Conservation (phyloP, 2,113 vertebrate genomes). For the Porphyrio hochstetteri region DNA sequence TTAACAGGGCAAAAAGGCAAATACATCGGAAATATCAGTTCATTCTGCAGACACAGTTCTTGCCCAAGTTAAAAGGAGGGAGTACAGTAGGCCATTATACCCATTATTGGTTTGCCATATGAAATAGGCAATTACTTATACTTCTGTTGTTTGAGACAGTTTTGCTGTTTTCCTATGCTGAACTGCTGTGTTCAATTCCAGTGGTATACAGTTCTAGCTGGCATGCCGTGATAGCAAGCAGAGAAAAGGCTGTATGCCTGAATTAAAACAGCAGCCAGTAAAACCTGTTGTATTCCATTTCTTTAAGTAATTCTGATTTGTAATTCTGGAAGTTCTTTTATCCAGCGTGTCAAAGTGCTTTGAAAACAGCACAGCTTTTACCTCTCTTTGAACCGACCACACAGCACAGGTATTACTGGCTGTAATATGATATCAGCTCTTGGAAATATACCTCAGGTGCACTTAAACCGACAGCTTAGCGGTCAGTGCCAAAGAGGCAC, state of each 20-base stretch:
- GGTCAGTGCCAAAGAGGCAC: neutral
- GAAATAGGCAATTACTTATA: neutral
- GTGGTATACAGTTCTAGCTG: neutral
- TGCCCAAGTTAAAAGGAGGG: neutral
- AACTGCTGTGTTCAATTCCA: neutral
- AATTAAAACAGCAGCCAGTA: neutral
- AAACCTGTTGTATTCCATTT: neutral
- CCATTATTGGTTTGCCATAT: neutral
- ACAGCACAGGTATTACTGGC: neutral
- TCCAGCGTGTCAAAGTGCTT: neutral
- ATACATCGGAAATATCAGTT: neutral
- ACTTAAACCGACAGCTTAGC: neutral
- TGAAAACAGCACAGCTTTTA: neutral
- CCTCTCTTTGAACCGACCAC: neutral
- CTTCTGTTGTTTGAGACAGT: neutral
- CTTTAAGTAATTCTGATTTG: constrained; percentile 5
- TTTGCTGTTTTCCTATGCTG: neutral
- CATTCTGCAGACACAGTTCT: neutral
- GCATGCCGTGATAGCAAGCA: neutral
- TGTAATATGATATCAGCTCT: neutral
- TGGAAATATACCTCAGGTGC: neutral
- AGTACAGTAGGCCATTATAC: neutral
- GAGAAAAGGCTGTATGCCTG: neutral
- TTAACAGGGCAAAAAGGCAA: constrained; percentile 19
- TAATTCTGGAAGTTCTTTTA: neutral